Evolutionary conservation across 2,113 vertebrate species (phyloP).

Genomic region (Phycodurus eques): DNA sequence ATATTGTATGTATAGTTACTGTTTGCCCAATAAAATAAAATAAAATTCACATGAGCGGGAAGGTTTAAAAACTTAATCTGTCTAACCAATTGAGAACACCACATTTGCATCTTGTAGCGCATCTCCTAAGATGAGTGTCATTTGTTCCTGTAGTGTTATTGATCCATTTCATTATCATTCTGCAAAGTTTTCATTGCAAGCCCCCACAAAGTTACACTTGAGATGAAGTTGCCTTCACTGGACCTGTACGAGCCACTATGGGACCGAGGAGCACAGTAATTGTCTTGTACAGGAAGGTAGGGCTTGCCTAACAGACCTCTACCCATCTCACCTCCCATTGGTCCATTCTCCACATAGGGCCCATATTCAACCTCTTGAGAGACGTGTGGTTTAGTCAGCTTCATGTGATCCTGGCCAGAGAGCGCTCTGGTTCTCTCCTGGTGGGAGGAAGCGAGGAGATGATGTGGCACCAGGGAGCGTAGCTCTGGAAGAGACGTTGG

Average conservation of each 20-base stretch:
- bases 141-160: conserved; percentile 55
- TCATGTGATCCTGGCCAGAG: conserved; percentile 55
- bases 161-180: conserved; percentile 85
- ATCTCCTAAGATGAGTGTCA: not conserved
- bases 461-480: conserved; percentile 66
- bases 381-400: conserved; percentile 63
- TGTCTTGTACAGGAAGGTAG: conserved; percentile 67
- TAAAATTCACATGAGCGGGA: too few relatives aligned
- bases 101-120: not conserved
- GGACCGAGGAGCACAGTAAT: conserved; percentile 62
- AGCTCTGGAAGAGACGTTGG: conserved; percentile 72
- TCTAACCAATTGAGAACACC: not conserved
- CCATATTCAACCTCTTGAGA: conserved; percentile 56
- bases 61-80: not conserved
- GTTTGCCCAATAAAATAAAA: too few relatives aligned
- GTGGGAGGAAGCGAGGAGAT: conserved; percentile 48
- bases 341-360: conserved; percentile 50
- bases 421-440: conserved; percentile 61
- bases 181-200: conserved; percentile 91
- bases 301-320: conserved; percentile 33
- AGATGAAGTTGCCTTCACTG: conserved; percentile 83
- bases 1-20: not conserved
- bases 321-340: conserved; percentile 41
- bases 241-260: conserved; percentile 60
- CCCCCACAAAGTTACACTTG: conserved; percentile 89